Percentiles rank a stretch among this genome's conserved stretches.
These are phyloP conservation scores for Tyria jacobaeae DNA, from an alignment of 2,888 invertebrate species.

Conservation along the genomic window DNA sequence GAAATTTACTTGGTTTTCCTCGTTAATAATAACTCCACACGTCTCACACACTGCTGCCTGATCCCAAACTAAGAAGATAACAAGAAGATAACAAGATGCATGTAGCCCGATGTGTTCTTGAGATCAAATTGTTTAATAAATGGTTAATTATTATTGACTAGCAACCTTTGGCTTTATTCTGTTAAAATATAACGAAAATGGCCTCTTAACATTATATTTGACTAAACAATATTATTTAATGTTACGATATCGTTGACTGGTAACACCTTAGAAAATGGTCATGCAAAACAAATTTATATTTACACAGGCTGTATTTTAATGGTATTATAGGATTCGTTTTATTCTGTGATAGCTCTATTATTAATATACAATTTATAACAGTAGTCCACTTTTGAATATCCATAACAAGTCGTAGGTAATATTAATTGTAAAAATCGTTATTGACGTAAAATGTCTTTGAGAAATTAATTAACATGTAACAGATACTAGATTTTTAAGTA, in stretches of 20 bases:
- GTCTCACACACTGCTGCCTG: too few species aligned
- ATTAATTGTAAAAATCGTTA: too few species aligned
- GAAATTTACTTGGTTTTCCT: not conserved
- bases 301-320: constrained; percentile 67
- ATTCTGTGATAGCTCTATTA: constrained; percentile 55
- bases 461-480: too few species aligned
- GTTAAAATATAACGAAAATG: constrained; percentile 52
- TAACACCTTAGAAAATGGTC: constrained; percentile 75
- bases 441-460: too few species aligned
- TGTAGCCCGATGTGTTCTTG: constrained; percentile 3
- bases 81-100: too few species aligned
- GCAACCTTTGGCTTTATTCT: constrained; percentile 41
- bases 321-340: constrained; percentile 45
- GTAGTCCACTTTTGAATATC: not conserved
- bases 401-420: not conserved
- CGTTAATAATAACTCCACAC: not conserved
- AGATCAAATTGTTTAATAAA: constrained; percentile 50
- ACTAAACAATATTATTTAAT: constrained; percentile 71
- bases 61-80: too few species aligned
- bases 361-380: not conserved
- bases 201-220: constrained; percentile 67
- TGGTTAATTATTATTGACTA: constrained; percentile 44
- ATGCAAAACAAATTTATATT: constrained; percentile 77
- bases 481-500: too few species aligned
- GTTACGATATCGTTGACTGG: constrained; percentile 81